Evolutionary conservation across 2,113 vertebrate genomes (phyloP).

Genomic region (Platysteira castanea): DNA sequence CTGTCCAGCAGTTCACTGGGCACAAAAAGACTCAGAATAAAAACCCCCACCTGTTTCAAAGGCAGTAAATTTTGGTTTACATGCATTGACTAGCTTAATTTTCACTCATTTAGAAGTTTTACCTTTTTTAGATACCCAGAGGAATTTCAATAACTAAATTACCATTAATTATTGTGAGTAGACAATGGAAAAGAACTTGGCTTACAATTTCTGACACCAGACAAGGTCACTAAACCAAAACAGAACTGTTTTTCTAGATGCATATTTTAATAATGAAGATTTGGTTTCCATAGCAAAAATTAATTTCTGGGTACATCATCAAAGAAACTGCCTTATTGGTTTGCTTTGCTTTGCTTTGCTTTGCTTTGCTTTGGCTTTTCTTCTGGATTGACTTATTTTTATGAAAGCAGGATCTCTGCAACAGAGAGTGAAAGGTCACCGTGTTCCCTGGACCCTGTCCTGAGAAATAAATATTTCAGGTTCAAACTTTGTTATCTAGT

Average conservation of each 20-base stretch:
- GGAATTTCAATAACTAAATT: not conserved
- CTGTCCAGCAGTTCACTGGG: not conserved
- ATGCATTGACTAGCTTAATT: not conserved
- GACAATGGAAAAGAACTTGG: not conserved
- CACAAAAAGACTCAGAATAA: not conserved
- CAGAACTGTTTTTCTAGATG: not conserved
- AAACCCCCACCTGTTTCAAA: not conserved
- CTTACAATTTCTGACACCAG: not conserved
- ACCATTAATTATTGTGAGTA: not conserved
- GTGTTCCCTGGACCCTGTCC: not conserved
- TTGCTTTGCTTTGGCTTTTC: not conserved
- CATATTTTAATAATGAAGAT: not conserved
- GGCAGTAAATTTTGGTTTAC: not conserved
- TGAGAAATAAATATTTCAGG: not conserved
- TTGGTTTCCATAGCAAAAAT: not conserved
- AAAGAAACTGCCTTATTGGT: not conserved
- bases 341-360: not conserved
- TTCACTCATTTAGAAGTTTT: not conserved
- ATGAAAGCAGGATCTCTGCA: not conserved
- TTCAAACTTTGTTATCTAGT: not conserved
- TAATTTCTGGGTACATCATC: fast-evolving
- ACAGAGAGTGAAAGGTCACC: not conserved
- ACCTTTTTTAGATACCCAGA: not conserved
- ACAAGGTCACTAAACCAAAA: not conserved
- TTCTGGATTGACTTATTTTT: not conserved